A percentile compares a stretch with the other conserved stretches of the same genome.
These are phyloP conservation scores for Pimpla rufipes DNA, from an alignment of 2,888 invertebrate species.

Conservation along the genomic window DNA sequence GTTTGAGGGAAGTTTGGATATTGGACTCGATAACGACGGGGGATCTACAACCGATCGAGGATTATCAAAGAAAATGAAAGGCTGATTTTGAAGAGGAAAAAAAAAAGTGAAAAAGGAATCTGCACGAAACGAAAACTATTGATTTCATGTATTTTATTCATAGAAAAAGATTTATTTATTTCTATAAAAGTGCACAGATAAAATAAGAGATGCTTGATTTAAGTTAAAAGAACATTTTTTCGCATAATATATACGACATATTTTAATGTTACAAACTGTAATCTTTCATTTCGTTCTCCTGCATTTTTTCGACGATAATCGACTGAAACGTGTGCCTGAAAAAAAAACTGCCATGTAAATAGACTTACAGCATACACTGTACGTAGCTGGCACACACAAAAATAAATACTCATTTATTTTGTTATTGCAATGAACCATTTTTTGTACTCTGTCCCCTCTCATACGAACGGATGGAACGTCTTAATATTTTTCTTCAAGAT, in stretches of 20 bases:
- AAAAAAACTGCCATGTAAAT: conserved; percentile 2
- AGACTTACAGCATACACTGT: conserved; percentile 10
- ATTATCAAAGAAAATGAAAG: conserved; percentile 80
- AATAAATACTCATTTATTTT: conserved; percentile 48
- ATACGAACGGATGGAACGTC: no score
- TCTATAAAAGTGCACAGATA: not conserved
- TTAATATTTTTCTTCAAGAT: no score
- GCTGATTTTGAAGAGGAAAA: not conserved
- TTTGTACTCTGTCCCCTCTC: no score
- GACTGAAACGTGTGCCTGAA: not conserved
- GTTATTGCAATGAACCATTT: not conserved
- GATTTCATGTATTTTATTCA: not conserved
- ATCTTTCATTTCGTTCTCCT: not conserved
- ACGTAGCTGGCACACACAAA: conserved; percentile 30
- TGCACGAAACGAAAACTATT: not conserved
- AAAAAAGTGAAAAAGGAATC: not conserved
- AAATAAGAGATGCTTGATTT: not conserved
- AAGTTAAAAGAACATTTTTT: not conserved
- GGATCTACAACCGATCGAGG: conserved; percentile 85
- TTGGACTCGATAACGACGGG: conserved; percentile 88
- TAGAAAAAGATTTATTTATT: conserved; percentile 2
- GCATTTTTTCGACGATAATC: not conserved
- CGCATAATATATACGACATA: not conserved
- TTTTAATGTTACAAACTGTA: not conserved
- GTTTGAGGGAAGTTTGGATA: conserved; percentile 88